Evolutionary conservation across 2,113 vertebrate genomes (phyloP).

Genomic region (Canis aureus): DNA sequence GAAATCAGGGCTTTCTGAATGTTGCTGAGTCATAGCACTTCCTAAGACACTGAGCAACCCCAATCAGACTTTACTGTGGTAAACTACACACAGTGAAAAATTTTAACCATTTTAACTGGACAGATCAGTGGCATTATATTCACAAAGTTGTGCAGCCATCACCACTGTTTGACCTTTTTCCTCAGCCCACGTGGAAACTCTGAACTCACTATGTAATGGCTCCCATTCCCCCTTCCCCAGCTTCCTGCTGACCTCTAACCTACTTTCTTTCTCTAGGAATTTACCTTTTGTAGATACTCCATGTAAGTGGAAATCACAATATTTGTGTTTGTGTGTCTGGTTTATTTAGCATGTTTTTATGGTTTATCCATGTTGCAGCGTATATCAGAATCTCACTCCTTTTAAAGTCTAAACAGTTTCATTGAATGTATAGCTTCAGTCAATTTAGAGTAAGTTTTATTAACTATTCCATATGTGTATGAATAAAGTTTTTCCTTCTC

Average conservation of each 20-base stretch:
- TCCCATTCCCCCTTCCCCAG: not conserved
- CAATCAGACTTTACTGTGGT: not conserved
- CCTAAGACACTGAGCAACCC: not conserved
- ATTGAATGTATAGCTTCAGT: not conserved
- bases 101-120: not conserved
- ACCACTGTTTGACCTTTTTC: not conserved
- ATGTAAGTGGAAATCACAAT: not conserved
- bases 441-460: not conserved
- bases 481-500: not conserved
- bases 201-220: not conserved
- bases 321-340: not conserved
- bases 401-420: not conserved
- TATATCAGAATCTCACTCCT: not conserved
- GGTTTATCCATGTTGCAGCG: not conserved
- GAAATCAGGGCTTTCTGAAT: not conserved
- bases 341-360: conserved; percentile 31
- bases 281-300: not conserved
- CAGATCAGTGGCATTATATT: not conserved
- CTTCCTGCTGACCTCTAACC: not conserved
- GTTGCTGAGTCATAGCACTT: not conserved
- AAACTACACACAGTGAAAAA: not conserved
- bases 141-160: not conserved
- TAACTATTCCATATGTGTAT: not conserved
- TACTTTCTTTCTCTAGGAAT: not conserved
- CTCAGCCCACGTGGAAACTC: not conserved